Base-by-base conservation (phyloP, 2,888 invertebrate genomes). In the Synergus umbraculus region DNA sequence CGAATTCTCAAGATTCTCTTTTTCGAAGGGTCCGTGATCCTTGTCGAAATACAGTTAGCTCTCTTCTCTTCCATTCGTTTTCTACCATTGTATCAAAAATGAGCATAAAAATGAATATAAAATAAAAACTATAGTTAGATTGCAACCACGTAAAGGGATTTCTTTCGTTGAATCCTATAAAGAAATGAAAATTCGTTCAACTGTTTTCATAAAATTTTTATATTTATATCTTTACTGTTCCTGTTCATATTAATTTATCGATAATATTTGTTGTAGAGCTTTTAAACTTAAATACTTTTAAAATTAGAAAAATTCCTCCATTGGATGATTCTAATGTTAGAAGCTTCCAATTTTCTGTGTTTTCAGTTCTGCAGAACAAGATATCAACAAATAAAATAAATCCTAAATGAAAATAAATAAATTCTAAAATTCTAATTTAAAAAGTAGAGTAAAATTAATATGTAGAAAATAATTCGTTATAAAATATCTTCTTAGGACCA, bases 1-100 rank as follows among this genome's bases (percentile, higher is more conserved):
- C 9, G 63, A 49, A 66, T 77, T 77, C 13, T 22, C 77, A 54
- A 12, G 77, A 37, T 67, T 78, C 13, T 78, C 49, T 46, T 66
- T 77, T 60, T 10, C 37, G 10, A 22, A 49, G 22, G 18, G 46
- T n/a, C 15, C n/a, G n/a, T 76, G 60, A 58, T 76, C 18, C 43
- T 44, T 13, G 44, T 43, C 18, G 18, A 54, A 76, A 76, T 54
- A 49, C 54, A 37, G 37, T 37, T 60, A 22, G n/a, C n/a, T 64
- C 37, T 64, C 37, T 37, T 29, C 22, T 41, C n/a, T 65, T 41
- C 65, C 41, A 22, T 67, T 22, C 22, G 46, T 29, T 67, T 67
- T 67, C 22, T 46, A 43, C 29, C 15, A 29, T 29, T 29, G 22
- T 29, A 49, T 49, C 5, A 15, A 46, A 67, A 67, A 67, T 1